Conservation (phyloP, 2,888 invertebrate species). For the Coremacera marginata region DNA sequence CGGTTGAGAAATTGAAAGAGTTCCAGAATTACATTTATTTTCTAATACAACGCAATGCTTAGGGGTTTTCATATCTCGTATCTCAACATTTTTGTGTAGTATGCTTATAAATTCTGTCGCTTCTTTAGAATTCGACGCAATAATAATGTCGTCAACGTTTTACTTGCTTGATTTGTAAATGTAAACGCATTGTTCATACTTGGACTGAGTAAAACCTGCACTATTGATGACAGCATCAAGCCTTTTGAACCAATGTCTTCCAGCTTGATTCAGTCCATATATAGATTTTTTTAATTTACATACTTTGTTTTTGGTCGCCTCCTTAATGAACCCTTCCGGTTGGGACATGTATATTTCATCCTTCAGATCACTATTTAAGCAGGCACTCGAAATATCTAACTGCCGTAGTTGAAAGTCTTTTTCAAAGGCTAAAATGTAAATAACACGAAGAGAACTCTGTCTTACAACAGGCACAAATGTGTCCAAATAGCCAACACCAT, state of each 20-base stretch:
- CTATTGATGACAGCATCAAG: too few species aligned
- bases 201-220: too few species aligned
- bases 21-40: not conserved
- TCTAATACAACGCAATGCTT: not conserved
- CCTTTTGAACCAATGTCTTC: too few species aligned
- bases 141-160: not conserved
- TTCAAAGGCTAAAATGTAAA: too few species aligned
- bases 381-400: slow-evolving; percentile 36
- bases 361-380: slow-evolving; percentile 25
- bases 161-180: too few species aligned
- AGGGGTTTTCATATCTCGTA: not conserved
- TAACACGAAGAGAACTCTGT: too few species aligned
- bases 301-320: slow-evolving; percentile 7
- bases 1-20: not conserved
- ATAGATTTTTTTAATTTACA: not conserved
- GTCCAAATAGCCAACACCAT: too few species aligned
- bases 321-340: not conserved
- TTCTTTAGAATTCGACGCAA: not conserved
- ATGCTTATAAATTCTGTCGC: not conserved
- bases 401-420: slow-evolving; percentile 30
- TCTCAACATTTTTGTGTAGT: slow-evolving; percentile 6
- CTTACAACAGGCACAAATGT: too few species aligned
- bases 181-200: too few species aligned
- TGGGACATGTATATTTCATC: not conserved
- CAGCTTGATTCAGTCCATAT: too few species aligned